Evolutionary conservation across 1,140 invertebrate genomes (phyloP), one percentile per base, ranked within the genome.

Genomic region (Pseudomyrmex cubaensis): DNA sequence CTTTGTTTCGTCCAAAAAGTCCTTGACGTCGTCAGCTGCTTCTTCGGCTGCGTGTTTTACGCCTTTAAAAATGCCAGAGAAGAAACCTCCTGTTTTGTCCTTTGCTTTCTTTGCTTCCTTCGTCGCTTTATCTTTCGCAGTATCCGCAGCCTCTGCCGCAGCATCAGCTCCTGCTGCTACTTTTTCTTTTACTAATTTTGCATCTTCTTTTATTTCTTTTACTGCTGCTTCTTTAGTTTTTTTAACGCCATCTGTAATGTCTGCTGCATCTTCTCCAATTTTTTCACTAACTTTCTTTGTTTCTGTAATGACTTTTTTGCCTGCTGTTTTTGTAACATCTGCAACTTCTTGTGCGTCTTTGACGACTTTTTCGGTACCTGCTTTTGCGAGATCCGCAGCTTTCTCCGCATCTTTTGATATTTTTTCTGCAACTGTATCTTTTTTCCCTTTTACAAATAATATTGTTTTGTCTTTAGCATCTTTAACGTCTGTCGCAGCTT

Each of bases 11-110:
- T 20, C 20, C 20, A 20, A 20, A 20, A 20, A 20, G 20, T 20
- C 20, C 20, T 20, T 20, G 20, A 20, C 20, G 20, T 20, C 20
- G 0, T 20, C 20, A 20, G 20, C 20, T 3, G 76, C 64, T n/a
- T 82, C 85, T 13, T 86, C 84, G 59, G 83, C 85, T 5, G 64
- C 50, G 52, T 85, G 80, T 83, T 88, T 86, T 12, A 20, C 57
- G 7, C 75, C 73, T 17, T 63, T 75, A 44, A 67, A 66, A 20
- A 77, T 77, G 10, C 73, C 73, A 2, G 73, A 63, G 73, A 75
- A 63, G n/a, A 75, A 75, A 17, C 73, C 59, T 15, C 54, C 48
- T 22, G n/a, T n/a, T 25, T 75, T 75, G 0, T 75, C 73, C 15
- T 75, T 75, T 50, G 59, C 73, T 75, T 75, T 75, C n/a, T 75